Evolutionary conservation across 2,888 invertebrate species (phyloP), one percentile per base, ranked within the genome.

Genomic region (Aphrophora alni): DNA sequence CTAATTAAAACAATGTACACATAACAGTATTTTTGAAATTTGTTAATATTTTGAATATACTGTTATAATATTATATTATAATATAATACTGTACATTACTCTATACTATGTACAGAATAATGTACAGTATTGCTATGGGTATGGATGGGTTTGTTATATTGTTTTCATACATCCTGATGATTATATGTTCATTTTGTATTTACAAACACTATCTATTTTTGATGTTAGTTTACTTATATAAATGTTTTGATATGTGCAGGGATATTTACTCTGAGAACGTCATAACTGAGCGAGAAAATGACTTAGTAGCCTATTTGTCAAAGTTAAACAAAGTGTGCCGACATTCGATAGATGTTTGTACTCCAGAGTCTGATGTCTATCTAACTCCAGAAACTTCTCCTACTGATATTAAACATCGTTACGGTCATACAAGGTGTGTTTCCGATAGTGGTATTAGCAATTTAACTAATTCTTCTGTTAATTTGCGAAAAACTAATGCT

Each of bases 181-280:
- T n/a, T 5, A 33, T 33, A 33, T 33, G 3, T 33, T 8, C 8
- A 33, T 33, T 33, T 33, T 33, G 33, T 33, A 8, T 33, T 8
- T 5, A 5, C 5, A 33, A 5, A 33, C 5, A 5, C 5, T 5
- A 33, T 33, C 3, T 8, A 33, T 33, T 33, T 33, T 33, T 3
- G 3, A 5, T 33, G 33, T 5, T 3, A 5, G 5, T 33, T 33
- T 5, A 33, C 8, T 33, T 8, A 33, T 33, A 33, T 8, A 33
- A 33, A 8, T 59, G 59, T 21, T 59, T 59, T 59, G 44, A 21
- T 59, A 21, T 59, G 5, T 59, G 21, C 88, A 91, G 91, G 86
- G 90, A 90, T 86, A 88, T 89, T 2, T 91, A 90, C 84, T 89
- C 90, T 75, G 89, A 90, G 85, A 90, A 90, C 85, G 87, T 89